Base-by-base conservation (phyloP, 2,113 vertebrate genomes). In the Elaphurus davidianus region DNA sequence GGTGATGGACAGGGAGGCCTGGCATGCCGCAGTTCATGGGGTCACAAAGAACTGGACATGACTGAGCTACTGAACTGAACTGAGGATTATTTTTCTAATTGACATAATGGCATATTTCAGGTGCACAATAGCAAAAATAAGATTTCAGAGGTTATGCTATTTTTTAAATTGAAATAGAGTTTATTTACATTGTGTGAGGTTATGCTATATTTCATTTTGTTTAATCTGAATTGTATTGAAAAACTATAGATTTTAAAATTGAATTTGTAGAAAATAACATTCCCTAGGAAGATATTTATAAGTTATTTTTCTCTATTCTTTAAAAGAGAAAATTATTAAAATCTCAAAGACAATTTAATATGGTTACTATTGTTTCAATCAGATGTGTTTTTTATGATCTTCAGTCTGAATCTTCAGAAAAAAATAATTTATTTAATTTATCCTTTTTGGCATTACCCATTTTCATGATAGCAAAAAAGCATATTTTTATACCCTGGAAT, bases 331-430 rank as follows among this genome's bases (percentile, higher is more conserved):
- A 94, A 62, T 40, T 50, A n/a, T 10, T 64, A 81, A 57, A 54
- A 14, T 74, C 52, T 28, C 59, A 40, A 54, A 90, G 60, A 74
- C 36, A 94, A 43, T 21, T 15, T 79, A 79, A 43, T 28, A n/a
- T 54, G 71, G 5, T 94, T 96, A 87, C 13, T 83, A 19, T 47
- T 64, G 30, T 79, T 89, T 74, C 45, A 90, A 52, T 57, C 10
- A 52, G 33, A 43, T 94, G 10, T 45, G 28, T 50, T 91, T 71
- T 97, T 91, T 78, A 40, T 76, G 85, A 87, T 59, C 45, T 91
- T 83, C 15, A 64, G 45, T 83, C 27, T 55, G 15, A 78, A 54
- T 83, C 27, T 23, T 23, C 33, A 88, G 83, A 71, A 96, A 67
- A 92, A 97, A 60, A 50, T 19, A 79, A 40, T 54, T 74, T 47